phyloP scores from a whole-genome alignment of 1,140 invertebrate species.

The Hormaphis cornu region DNA sequence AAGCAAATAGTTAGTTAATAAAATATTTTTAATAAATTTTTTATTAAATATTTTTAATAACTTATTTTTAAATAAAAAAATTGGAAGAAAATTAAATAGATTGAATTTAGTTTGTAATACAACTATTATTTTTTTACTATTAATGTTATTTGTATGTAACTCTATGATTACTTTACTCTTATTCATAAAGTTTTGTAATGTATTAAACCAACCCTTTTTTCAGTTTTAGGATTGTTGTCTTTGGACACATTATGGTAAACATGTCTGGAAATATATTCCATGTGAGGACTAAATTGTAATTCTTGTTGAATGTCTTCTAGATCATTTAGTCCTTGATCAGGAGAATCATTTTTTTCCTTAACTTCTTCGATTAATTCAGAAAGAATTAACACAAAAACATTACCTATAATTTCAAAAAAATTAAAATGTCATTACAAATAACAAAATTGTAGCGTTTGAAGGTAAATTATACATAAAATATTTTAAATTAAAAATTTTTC shows the following conservation, averaged over 20 bases:
- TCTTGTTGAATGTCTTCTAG: neutral
- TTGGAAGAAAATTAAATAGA: too few relatives aligned
- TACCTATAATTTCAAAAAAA: constrained; percentile 58
- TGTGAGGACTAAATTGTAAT: constrained; percentile 61
- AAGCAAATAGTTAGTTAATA: too few relatives aligned
- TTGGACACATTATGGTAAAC: constrained; percentile 61
- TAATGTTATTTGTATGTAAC: too few relatives aligned
- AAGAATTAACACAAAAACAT: constrained; percentile 85
- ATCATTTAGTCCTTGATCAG: neutral
- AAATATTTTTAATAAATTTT: too few relatives aligned
- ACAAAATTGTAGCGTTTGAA: too few relatives aligned
- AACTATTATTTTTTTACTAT: too few relatives aligned
- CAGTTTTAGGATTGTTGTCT: constrained; percentile 38
- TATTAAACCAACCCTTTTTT: constrained; percentile 49
- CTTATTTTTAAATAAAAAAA: too few relatives aligned
- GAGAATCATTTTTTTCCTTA: neutral
- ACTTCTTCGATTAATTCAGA: constrained; percentile 51
- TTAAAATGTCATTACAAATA: too few relatives aligned
- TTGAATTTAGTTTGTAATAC: too few relatives aligned
- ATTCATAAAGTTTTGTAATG: neutral
- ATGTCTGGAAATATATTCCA: constrained; percentile 74
- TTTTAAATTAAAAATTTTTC: too few relatives aligned
- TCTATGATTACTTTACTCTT: neutral
- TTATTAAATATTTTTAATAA: too few relatives aligned
- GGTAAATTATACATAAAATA: too few relatives aligned